These are phyloP conservation scores for Oncorhynchus nerka DNA, from an alignment of 2,113 vertebrate species.

Conservation along the genomic window DNA sequence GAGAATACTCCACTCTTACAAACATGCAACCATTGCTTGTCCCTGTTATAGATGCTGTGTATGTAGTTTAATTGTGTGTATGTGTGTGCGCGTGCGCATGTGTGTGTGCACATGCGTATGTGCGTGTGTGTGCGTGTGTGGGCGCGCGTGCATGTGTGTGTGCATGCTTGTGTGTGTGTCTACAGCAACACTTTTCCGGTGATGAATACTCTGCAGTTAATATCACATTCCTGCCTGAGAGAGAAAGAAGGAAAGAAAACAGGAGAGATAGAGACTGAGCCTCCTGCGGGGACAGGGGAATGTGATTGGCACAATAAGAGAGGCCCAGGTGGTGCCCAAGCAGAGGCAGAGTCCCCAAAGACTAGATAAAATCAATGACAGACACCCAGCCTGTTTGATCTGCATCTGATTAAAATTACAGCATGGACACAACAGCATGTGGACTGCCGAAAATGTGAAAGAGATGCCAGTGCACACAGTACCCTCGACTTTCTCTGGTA, in stretches of 20 bases:
- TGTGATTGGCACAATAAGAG: constrained; percentile 45
- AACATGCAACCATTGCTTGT: not conserved
- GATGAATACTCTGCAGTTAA: too few species aligned
- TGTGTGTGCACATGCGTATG: too few species aligned
- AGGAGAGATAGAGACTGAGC: not conserved
- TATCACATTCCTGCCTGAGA: too few species aligned
- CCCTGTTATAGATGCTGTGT: too few species aligned
- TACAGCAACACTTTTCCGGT: too few species aligned
- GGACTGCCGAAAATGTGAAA: constrained; percentile 10
- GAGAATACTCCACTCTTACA: too few species aligned
- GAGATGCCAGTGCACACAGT: constrained; percentile 2
- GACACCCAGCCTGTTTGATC: constrained; percentile 58
- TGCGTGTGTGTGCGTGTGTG: too few species aligned
- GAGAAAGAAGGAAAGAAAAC: constrained; percentile 2
- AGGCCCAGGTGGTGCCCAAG: constrained; percentile 59
- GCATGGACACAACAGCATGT: constrained; percentile 39
- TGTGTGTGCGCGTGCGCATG: too few species aligned
- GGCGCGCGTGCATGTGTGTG: too few species aligned
- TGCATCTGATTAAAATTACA: constrained; percentile 72
- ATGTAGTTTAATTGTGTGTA: too few species aligned
- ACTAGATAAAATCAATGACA: constrained; percentile 70
- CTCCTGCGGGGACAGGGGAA: constrained; percentile 20
- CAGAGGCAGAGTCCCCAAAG: constrained; percentile 64
- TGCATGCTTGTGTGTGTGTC: too few species aligned
- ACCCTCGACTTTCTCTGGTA: not conserved